These are phyloP conservation scores for Gracilinanus agilis DNA, from an alignment of 2,113 vertebrate species.

Conservation along the genomic window DNA sequence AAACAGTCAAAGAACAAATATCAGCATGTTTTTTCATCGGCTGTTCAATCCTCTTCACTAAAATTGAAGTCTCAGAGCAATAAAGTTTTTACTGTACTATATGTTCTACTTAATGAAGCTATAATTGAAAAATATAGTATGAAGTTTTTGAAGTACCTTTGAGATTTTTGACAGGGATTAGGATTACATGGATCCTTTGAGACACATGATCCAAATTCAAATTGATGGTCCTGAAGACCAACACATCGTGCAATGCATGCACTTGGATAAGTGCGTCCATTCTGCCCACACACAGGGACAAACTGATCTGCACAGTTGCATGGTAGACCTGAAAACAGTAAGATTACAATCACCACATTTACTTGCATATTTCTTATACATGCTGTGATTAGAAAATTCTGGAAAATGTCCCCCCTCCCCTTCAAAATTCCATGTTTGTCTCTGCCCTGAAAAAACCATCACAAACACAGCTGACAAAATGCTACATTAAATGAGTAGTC, in stretches of 20 bases:
- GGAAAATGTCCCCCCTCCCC: neutral
- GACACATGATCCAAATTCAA: slow-evolving; percentile 93
- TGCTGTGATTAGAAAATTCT: neutral
- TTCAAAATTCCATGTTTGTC: neutral
- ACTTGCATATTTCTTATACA: neutral
- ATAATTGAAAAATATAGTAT: slow-evolving; percentile 14
- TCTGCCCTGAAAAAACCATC: neutral
- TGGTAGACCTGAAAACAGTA: slow-evolving; percentile 88
- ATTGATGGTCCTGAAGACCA: slow-evolving; percentile 94
- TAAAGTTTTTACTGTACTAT: neutral
- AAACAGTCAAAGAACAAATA: neutral
- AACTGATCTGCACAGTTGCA: slow-evolving; percentile 96
- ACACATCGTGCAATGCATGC: slow-evolving; percentile 96
- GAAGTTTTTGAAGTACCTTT: slow-evolving; percentile 87
- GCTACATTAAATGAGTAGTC: neutral
- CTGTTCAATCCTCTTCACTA: neutral
- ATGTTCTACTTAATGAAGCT: neutral
- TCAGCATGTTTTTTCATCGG: slow-evolving; percentile 21
- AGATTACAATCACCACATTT: slow-evolving; percentile 27
- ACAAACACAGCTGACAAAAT: neutral
- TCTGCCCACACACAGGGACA: slow-evolving; percentile 95
- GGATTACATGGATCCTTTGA: slow-evolving; percentile 91
- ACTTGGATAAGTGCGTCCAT: slow-evolving; percentile 96
- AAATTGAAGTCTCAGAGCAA: neutral
- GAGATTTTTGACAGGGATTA: slow-evolving; percentile 91